Base-by-base conservation (phyloP, 1,140 invertebrate genomes). In the Glomeris maerens region DNA sequence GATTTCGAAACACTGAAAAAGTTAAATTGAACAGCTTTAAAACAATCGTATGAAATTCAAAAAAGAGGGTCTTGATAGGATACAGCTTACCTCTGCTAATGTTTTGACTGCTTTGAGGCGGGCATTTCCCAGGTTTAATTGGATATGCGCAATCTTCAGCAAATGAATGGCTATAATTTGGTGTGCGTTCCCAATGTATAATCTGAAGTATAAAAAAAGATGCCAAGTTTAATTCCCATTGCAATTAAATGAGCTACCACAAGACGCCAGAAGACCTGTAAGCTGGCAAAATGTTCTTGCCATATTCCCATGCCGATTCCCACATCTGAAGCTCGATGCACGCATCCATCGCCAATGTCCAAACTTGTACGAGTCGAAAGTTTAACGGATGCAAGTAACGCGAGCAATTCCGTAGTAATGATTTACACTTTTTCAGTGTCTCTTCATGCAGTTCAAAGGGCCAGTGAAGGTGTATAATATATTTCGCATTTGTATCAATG, bases 271-370 rank as follows among this genome's bases (percentile, higher is more conserved):
- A 41, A 46, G n/a, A n/a, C n/a, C n/a, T n/a, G n/a, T n/a, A n/a
- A n/a, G n/a, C n/a, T n/a, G n/a, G n/a, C n/a, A n/a, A 13, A 52
- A 47, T 64, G 64, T 75, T 62, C 28, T 68, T 65, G 7, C 80
- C 83, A 66, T 78, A 81, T 23, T 66, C 61, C 46, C 76, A 66
- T 20, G 83, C 83, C 50, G 78, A 75, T 36, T 80, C 68, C 81
- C n/a, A n/a, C n/a, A n/a, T n/a, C n/a, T n/a, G n/a, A n/a, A n/a
- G n/a, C n/a, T n/a, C n/a, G n/a, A n/a, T 76, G 50, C 78, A 72
- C 17, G 78, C 77, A 58, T 86, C 79, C 62, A 86, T 81, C 2
- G 81, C 83, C 21, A 76, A 66, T 67, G 88, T 83, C 22, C 86
- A 57, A n/a, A 78, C 79, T 68, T 82, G 80, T 1, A n/a, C n/a